Conservation (phyloP, 92 coral and sea anemone genomes). For the Pocillopora meandrina region DNA sequence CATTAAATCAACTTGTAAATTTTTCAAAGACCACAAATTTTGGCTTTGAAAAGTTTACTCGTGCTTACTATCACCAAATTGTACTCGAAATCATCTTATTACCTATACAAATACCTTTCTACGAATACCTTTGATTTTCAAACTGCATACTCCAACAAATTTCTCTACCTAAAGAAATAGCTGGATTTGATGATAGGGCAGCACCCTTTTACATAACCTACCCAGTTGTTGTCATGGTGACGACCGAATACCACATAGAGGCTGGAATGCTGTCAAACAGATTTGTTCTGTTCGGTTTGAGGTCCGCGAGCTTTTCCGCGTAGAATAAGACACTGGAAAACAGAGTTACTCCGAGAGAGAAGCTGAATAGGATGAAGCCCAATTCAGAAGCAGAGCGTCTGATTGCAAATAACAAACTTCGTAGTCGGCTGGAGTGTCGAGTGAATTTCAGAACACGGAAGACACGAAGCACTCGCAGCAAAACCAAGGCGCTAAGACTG, state of each 20-base stretch:
- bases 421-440: slow-evolving; percentile 79
- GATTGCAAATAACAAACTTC: slow-evolving; percentile 86
- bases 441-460: slow-evolving; percentile 93
- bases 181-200: too few species aligned
- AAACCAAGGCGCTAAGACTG: slow-evolving; percentile 76
- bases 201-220: slow-evolving; percentile 34
- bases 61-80: too few species aligned
- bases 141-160: too few species aligned
- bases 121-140: too few species aligned
- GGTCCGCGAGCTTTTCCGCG: slow-evolving; percentile 47
- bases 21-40: too few species aligned
- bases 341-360: slow-evolving; percentile 76
- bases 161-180: too few species aligned
- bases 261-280: slow-evolving; percentile 86
- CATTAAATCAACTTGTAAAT: too few species aligned
- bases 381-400: slow-evolving; percentile 92
- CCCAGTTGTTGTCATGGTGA: slow-evolving; percentile 99
- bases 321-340: slow-evolving; percentile 86
- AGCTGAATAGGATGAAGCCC: slow-evolving; percentile 80
- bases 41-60: too few species aligned
- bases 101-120: too few species aligned
- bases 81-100: too few species aligned
- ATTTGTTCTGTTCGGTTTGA: slow-evolving; percentile 45
- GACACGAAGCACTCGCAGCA: slow-evolving; percentile 80
- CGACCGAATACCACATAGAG: slow-evolving; percentile 96